Evolutionary conservation across 1,140 invertebrate genomes (phyloP).

Genomic region (Drosophila pallidifrons): DNA sequence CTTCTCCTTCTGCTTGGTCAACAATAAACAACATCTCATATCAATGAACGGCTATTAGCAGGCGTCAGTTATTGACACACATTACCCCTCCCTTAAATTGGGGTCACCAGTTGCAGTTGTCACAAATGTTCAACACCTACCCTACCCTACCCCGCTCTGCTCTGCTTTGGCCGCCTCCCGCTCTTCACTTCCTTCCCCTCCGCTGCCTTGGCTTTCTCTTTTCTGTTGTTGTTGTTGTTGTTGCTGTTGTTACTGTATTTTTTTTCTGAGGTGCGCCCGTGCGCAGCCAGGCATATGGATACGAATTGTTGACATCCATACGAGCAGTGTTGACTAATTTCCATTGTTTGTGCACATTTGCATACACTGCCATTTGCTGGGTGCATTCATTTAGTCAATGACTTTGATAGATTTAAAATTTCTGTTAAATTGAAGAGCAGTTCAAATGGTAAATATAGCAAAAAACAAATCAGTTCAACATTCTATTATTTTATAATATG

Average conservation of each 20-base stretch:
- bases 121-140: conserved; percentile 21
- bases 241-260: too few relatives aligned
- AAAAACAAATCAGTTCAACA: too few relatives aligned
- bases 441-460: too few relatives aligned
- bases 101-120: conserved; percentile 23
- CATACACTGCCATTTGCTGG: neutral
- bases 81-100: neutral
- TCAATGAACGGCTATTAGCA: neutral
- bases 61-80: conserved; percentile 2
- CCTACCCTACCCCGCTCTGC: neutral
- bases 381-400: neutral
- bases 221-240: neutral
- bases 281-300: conserved; percentile 7
- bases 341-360: conserved; percentile 1
- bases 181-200: neutral
- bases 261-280: neutral
- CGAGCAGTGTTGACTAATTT: conserved; percentile 5
- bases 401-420: neutral
- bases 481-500: too few relatives aligned
- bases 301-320: neutral
- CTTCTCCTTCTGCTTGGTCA: neutral
- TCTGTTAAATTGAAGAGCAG: too few relatives aligned
- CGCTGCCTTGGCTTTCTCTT: conserved; percentile 6
- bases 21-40: neutral
- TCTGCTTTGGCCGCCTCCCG: neutral